Evolutionary conservation across 1,140 invertebrate genomes (phyloP).

Genomic region (Drosophila grimshawi): DNA sequence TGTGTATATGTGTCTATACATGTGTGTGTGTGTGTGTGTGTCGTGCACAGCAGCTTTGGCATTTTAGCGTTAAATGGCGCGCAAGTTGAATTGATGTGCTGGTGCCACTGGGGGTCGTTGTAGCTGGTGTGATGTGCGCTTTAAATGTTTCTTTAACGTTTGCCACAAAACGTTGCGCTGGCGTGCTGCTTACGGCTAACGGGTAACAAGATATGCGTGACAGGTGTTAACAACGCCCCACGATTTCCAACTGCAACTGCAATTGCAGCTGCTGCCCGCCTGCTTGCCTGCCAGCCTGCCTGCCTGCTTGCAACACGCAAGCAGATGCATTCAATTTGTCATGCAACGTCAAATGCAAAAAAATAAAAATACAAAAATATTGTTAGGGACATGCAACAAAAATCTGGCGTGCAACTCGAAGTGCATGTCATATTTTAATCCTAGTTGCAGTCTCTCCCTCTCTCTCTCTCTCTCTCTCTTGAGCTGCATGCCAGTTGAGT

Average conservation of each 20-base stretch:
- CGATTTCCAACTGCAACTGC: background rate
- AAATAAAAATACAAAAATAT: conserved; percentile 18
- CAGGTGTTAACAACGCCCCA: conserved; percentile 45
- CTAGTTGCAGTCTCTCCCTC: conserved; percentile 6
- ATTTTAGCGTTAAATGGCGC: conserved; percentile 80
- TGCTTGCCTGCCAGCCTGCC: too few relatives aligned
- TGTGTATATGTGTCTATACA: conserved; percentile 10
- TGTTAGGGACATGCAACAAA: background rate
- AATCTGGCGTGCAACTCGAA: conserved; percentile 27
- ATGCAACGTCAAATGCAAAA: conserved; percentile 25
- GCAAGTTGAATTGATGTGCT: conserved; percentile 72
- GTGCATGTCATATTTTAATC: conserved; percentile 41
- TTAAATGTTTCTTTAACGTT: conserved; percentile 50
- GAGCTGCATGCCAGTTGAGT: conserved; percentile 5
- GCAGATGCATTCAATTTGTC: conserved; percentile 44
- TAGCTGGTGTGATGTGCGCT: conserved; percentile 19
- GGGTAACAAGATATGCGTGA: conserved; percentile 55
- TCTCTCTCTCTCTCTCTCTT: background rate
- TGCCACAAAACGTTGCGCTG: conserved; percentile 40
- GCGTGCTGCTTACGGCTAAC: conserved; percentile 17
- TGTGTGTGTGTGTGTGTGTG: conserved; percentile 40
- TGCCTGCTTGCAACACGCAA: conserved; percentile 29
- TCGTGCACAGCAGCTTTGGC: conserved; percentile 54
- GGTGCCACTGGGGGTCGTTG: conserved; percentile 25
- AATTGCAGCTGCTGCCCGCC: too few relatives aligned